Evolutionary conservation across 2,888 invertebrate genomes (phyloP), one percentile per base, ranked within the genome.

Genomic region (Leucania comma): DNA sequence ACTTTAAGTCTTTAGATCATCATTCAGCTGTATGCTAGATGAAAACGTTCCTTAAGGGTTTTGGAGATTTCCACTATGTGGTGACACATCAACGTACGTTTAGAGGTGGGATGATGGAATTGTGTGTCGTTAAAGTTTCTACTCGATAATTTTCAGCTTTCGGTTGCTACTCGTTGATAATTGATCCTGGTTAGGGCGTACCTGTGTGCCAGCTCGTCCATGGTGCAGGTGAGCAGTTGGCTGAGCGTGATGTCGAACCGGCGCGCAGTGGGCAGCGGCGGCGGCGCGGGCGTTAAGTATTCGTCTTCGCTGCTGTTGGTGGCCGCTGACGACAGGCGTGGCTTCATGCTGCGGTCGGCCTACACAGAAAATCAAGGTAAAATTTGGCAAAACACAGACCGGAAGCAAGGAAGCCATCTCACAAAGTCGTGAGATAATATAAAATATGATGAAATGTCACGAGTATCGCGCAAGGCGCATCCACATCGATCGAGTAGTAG

Each of bases 191-290:
- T 10, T 9, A 9, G 35, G 12, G 12, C 35, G 61, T 69, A 96
- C 94, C 98, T 97, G 24, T 95, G 90, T 0, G 98, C 98, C 69
- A 98, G 93, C 78, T 98, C 98, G 82, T 98, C 97, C 88, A 98
- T 97, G 82, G 98, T 98, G 88, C 98, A 97, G 3, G 98, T 97
- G 42, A 98, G 97, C 72, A 98, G 96, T 90, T 98, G 98, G 86
- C 97, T 97, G 72, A 98, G 96, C 1, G 98, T 98, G 80, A 98
- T 98, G 90, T 98, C 98, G 85, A 98, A 96, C 6, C 96, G 96
- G 0, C 93, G 80, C 60, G 94, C 96, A 62, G 96, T 95, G 51
- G 97, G 96, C 64, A 96, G 90, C 46, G 94, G 95, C 71, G 96
- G 95, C 70, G 96, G 94, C 77, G 97, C 96, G 0, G 98, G 98